Conservation (phyloP, 2,888 invertebrate species). For the Myopa tessellatipennis region DNA sequence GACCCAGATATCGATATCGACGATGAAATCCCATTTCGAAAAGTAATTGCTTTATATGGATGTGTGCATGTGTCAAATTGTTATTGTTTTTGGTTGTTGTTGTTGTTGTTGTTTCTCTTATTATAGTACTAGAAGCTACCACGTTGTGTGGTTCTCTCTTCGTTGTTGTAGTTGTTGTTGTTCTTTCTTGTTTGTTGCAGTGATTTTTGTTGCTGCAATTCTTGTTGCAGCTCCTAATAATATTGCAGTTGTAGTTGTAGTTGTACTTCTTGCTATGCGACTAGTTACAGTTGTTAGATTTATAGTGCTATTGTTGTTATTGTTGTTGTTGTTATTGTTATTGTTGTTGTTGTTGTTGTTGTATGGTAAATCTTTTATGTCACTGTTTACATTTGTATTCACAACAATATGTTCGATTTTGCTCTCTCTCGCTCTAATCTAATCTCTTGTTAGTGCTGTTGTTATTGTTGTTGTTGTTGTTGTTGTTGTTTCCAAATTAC, state of each 20-base stretch:
- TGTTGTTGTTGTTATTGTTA: conserved; percentile 2
- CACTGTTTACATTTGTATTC: conserved; percentile 29
- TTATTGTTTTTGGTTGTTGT: not conserved
- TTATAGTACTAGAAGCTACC: too few relatives aligned
- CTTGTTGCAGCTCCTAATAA: too few relatives aligned
- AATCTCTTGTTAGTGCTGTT: too few relatives aligned
- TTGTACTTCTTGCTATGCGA: too few relatives aligned
- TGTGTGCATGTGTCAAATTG: not conserved
- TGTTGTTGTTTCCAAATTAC: not conserved
- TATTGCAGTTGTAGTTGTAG: too few relatives aligned
- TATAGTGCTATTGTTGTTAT: conserved; percentile 18
- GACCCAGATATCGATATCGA: too few relatives aligned
- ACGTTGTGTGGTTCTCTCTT: too few relatives aligned
- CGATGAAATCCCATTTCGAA: conserved; percentile 28
- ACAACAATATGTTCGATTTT: conserved; percentile 38
- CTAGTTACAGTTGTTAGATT: not conserved
- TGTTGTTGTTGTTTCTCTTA: too few relatives aligned
- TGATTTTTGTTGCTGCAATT: too few relatives aligned
- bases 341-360: conserved; percentile 9
- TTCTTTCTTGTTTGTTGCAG: too few relatives aligned
- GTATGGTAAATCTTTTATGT: conserved; percentile 11
- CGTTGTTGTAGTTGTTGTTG: too few relatives aligned
- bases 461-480: conserved; percentile 1
- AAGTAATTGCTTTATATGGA: conserved; percentile 21
- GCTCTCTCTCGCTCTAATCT: not conserved